These are phyloP conservation scores for Myopa tessellatipennis DNA, from an alignment of 2,888 invertebrate species.

Conservation along the genomic window DNA sequence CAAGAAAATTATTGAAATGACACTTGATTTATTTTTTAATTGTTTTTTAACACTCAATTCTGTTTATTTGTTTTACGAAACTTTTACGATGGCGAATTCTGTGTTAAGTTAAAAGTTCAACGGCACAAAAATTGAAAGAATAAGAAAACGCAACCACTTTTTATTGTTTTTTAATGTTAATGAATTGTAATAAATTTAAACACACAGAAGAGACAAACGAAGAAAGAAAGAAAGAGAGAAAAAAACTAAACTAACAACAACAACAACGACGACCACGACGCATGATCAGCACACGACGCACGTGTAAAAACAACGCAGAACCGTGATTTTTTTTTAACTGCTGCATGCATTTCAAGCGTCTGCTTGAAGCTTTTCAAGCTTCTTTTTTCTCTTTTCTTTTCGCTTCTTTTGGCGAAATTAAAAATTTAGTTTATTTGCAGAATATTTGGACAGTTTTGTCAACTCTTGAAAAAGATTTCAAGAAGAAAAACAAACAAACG, in stretches of 20 bases:
- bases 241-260: background rate
- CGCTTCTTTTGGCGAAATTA: background rate
- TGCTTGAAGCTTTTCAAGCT: background rate
- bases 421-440: background rate
- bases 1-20: too few relatives aligned
- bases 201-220: background rate
- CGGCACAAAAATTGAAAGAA: background rate
- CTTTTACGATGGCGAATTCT: background rate
- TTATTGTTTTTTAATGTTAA: conserved; percentile 24
- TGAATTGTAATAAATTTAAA: conserved; percentile 16
- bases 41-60: too few relatives aligned
- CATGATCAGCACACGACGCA: conserved; percentile 8
- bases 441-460: background rate
- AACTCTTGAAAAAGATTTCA: background rate
- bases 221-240: background rate
- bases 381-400: background rate
- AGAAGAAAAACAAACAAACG: too few relatives aligned
- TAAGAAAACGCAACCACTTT: background rate
- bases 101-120: background rate
- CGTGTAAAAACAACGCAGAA: background rate
- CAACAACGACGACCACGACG: background rate
- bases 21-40: too few relatives aligned
- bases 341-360: background rate
- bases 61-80: too few relatives aligned
- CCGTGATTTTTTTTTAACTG: background rate